Conservation (phyloP, 2,888 invertebrate species). For the Iselma pallidipennis region DNA sequence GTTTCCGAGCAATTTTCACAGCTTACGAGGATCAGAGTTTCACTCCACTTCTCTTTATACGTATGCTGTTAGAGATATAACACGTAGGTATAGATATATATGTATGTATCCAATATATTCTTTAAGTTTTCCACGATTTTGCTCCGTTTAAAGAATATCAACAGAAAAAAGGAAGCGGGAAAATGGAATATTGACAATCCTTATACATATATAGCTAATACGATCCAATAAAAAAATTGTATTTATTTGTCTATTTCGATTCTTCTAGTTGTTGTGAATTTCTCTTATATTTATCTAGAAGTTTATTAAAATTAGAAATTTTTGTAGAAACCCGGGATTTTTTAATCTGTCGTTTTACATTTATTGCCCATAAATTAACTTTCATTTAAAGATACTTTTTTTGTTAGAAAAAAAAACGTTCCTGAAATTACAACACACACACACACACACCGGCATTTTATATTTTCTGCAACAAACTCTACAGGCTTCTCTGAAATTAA, state of each 20-base stretch:
- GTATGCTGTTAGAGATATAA: background rate
- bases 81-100: too few species aligned
- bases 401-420: background rate
- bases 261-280: background rate
- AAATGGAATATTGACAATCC: background rate
- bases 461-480: constrained; percentile 32
- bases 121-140: constrained; percentile 18
- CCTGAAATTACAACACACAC: constrained; percentile 30
- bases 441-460: background rate
- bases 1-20: constrained; percentile 45
- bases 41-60: constrained; percentile 30
- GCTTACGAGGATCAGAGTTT: constrained; percentile 43
- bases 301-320: background rate
- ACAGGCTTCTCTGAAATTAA: constrained; percentile 38
- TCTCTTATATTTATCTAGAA: background rate
- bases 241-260: background rate
- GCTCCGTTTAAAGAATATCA: background rate
- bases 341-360: constrained; percentile 32
- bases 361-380: constrained; percentile 30
- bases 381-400: constrained; percentile 22
- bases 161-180: background rate
- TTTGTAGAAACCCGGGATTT: constrained; percentile 20
- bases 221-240: too few species aligned
- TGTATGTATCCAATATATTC: constrained; percentile 32
- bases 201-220: background rate